Percentiles rank a stretch among this genome's conserved stretches.
Evolutionary conservation across 2,113 vertebrate species (phyloP).

Genomic region (Etheostoma spectabile): DNA sequence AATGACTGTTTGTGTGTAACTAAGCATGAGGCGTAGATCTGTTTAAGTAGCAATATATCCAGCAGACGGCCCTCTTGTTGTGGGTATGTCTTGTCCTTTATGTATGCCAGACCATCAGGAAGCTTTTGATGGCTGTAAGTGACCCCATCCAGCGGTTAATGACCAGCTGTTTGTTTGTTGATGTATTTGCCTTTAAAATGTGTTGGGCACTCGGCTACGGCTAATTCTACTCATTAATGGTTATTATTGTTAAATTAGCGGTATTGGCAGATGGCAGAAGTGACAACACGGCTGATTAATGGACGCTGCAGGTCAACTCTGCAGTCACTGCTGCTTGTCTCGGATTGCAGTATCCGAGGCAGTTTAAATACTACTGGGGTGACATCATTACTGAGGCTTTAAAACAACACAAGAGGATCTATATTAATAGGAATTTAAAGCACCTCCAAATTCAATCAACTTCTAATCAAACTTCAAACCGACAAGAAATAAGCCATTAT

Average conservation of each 20-base stretch:
- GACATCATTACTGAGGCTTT: conserved; percentile 16
- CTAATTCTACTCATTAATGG: conserved; percentile 50
- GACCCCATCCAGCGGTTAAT: conserved; percentile 13
- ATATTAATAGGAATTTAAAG: conserved; percentile 12
- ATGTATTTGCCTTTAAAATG: conserved; percentile 55
- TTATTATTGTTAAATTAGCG: conserved; percentile 47
- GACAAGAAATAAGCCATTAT: conserved; percentile 17
- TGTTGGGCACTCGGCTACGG: background rate
- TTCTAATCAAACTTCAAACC: conserved; percentile 31
- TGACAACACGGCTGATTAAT: conserved; percentile 39
- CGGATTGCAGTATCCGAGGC: background rate
- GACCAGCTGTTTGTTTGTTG: conserved; percentile 37
- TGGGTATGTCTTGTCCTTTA: conserved; percentile 4
- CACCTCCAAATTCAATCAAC: conserved; percentile 43
- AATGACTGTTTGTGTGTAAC: conserved; percentile 34
- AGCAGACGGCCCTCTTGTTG: conserved; percentile 6
- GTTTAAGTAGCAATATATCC: background rate
- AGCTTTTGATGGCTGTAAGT: conserved; percentile 3
- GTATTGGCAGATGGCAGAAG: conserved; percentile 53
- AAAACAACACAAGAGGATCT: background rate
- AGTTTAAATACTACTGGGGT: conserved; percentile 7
- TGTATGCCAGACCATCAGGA: conserved; percentile 17
- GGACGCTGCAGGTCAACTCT: background rate
- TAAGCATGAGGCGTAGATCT: conserved; percentile 7
- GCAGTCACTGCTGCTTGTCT: background rate